These are phyloP conservation scores for Leucophenga maculata DNA, from an alignment of 2,888 invertebrate species.

Conservation along the genomic window DNA sequence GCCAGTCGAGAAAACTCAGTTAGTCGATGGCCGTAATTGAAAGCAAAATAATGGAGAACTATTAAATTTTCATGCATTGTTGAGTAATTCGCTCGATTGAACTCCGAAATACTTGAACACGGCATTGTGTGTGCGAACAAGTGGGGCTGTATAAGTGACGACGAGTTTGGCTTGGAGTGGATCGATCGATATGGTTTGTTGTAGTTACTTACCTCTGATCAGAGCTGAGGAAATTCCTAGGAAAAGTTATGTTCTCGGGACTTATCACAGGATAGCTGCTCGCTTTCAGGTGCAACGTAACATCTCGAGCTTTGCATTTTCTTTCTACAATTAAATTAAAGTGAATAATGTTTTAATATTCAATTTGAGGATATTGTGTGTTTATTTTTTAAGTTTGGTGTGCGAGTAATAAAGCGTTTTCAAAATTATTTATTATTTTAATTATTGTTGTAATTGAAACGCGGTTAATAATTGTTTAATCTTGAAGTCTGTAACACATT, in stretches of 20 bases:
- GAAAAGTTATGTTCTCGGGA: constrained; percentile 85
- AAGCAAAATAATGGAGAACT: constrained; percentile 5
- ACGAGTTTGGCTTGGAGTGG: no score
- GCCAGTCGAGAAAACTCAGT: not conserved
- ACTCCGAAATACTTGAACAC: not conserved
- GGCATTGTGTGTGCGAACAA: not conserved
- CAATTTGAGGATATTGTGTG: not conserved
- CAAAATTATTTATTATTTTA: not conserved
- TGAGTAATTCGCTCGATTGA: not conserved
- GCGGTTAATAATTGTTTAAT: no score
- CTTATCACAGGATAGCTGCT: constrained; percentile 88
- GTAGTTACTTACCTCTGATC: constrained; percentile 64
- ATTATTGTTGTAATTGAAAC: no score
- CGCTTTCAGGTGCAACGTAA: constrained; percentile 82
- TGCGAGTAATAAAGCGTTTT: not conserved
- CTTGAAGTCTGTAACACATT: no score
- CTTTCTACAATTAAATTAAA: constrained; percentile 71
- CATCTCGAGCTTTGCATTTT: constrained; percentile 77
- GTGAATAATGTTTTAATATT: not conserved
- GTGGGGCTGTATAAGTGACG: not conserved
- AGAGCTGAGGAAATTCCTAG: constrained; percentile 77
- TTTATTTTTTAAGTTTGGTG: not conserved
- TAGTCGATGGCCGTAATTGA: not conserved
- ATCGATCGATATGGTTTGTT: not conserved
- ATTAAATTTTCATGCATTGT: constrained; percentile 16